Evolutionary conservation across 1,140 invertebrate species (phyloP), one percentile per base, ranked within the genome.

Genomic region (Arion vulgaris): DNA sequence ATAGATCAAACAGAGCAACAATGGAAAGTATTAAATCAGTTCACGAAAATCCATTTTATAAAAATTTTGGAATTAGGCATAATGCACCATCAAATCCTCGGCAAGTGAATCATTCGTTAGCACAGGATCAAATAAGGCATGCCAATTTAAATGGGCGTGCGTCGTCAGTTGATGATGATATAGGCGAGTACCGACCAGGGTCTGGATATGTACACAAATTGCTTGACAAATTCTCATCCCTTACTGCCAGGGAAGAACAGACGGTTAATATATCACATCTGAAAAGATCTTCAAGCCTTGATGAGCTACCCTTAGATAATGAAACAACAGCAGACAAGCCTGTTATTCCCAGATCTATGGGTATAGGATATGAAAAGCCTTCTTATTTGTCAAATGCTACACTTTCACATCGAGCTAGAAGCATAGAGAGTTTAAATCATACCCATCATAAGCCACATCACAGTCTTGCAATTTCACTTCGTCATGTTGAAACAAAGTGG

Each of bases 201-300:
- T 89, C 88, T 28, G 91, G 91, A 26, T 91, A 91, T 88, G 91
- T 92, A 38, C 86, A 89, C 78, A 91, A 90, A 83, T 83, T 91
- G 28, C 80, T 88, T 53, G 86, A 86, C 73, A 90, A 89, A 83
- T 92, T 91, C 85, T 76, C 87, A 57, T 84, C 86, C 36, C 80
- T 90, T 57, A 82, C 81, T 51, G 73, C 87, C 69, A 85, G 83
- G 73, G 86, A 86, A n/a, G 81, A 85, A 26, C 45, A 49, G 45
- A 19, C 19, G 9, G 39, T 79, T 57, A 38, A 34, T 9, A 71
- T 79, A 28, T 68, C 71, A 26, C 84, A 83, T 62, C 74, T 86
- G 57, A 88, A 87, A 83, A 80, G 87, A 23, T 86, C 87, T 51
- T 87, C 87, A 49, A 92, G 91, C 85, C 80, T 91, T 15, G 90